Evolutionary conservation across 2,888 invertebrate genomes (phyloP).

Genomic region (Pyrrhia umbra): DNA sequence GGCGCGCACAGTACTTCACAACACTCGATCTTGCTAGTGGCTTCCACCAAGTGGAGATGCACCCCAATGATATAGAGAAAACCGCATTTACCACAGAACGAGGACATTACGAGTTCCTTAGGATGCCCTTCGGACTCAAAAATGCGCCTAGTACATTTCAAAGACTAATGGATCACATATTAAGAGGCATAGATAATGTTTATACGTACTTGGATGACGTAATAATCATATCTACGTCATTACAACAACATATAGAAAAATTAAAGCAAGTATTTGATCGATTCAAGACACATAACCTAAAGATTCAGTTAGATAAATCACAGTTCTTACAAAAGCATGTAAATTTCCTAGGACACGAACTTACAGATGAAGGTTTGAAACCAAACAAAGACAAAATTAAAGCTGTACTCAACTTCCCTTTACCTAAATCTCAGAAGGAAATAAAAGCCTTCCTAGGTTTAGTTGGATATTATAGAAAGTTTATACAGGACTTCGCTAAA

Average conservation of each 20-base stretch:
- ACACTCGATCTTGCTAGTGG: too few relatives aligned
- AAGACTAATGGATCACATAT: slow-evolving; percentile 66
- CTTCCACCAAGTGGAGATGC: slow-evolving; percentile 28
- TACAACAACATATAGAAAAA: slow-evolving; percentile 59
- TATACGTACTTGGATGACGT: slow-evolving; percentile 34
- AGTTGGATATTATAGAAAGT: too few relatives aligned
- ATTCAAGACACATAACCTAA: slow-evolving; percentile 51
- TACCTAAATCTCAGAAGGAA: too few relatives aligned
- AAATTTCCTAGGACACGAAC: slow-evolving; percentile 41
- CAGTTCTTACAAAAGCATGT: slow-evolving; percentile 55
- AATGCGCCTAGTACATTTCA: slow-evolving; percentile 70
- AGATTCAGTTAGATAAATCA: slow-evolving; percentile 56
- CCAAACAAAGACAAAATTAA: slow-evolving; percentile 64
- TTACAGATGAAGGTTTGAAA: slow-evolving; percentile 56
- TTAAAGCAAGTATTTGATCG: slow-evolving; percentile 60
- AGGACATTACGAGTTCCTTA: slow-evolving; percentile 70
- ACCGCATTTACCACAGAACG: slow-evolving; percentile 66
- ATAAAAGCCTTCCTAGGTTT: too few relatives aligned
- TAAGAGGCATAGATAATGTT: slow-evolving; percentile 63
- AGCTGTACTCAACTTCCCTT: slow-evolving; percentile 55
- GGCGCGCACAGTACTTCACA: too few relatives aligned
- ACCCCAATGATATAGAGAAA: slow-evolving; percentile 59
- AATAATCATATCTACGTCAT: too few relatives aligned
- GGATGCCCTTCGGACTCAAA: too few relatives aligned
- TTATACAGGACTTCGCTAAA: slow-evolving; percentile 45